phyloP scores from a whole-genome alignment of 2,797 vertebrate genomes.

The Hydrolagus colliei region DNA sequence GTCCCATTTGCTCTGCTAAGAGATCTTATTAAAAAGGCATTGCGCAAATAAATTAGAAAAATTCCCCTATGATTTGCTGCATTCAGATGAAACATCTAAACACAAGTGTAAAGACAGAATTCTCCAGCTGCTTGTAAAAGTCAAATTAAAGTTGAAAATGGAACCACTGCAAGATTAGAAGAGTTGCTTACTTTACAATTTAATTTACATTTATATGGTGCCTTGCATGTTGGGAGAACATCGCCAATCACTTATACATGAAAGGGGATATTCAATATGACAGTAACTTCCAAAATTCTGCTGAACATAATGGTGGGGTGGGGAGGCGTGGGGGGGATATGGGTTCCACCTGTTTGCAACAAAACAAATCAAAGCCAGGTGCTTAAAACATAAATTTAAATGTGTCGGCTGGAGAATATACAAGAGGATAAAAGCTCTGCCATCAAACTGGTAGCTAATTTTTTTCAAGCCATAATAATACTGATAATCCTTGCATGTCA shows the following conservation, averaged over 20 bases:
- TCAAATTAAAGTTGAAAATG: background rate
- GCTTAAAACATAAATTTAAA: background rate
- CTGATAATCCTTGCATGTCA: no score
- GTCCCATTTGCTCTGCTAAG: background rate
- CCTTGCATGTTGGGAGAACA: no score
- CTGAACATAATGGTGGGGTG: background rate
- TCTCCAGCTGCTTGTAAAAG: background rate
- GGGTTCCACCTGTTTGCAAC: background rate
- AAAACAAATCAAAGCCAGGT: background rate
- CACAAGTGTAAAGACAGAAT: background rate
- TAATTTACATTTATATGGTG: no score
- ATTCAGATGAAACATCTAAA: background rate
- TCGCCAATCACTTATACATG: no score
- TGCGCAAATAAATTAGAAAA: background rate
- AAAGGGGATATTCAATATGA: background rate
- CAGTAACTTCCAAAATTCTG: background rate
- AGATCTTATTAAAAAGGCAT: background rate
- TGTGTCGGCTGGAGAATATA: background rate
- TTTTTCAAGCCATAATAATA: no score
- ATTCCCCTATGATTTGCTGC: background rate
- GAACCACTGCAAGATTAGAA: background rate
- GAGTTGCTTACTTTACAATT: background rate
- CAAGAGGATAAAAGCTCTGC: background rate
- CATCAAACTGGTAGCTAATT: no score
- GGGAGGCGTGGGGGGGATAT: background rate